phyloP scores from a whole-genome alignment of 1,140 invertebrate species.

The Cyclina sinensis region DNA sequence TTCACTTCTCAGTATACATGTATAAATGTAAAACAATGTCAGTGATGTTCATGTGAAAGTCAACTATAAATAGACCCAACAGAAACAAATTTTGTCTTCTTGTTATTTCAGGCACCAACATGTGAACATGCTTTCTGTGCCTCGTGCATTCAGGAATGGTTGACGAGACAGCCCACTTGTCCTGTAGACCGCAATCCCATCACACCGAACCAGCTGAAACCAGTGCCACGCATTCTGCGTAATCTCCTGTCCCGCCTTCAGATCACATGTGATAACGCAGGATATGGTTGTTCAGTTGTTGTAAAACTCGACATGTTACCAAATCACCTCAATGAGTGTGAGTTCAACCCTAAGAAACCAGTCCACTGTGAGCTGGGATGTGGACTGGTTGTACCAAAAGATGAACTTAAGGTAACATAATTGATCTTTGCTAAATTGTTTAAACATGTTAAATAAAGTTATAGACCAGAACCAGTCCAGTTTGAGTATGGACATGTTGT shows the following conservation, averaged over 20 bases:
- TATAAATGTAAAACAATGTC: no score
- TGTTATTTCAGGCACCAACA: conserved; percentile 94
- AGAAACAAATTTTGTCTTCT: conserved; percentile 45
- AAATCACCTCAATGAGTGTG: conserved; percentile 95
- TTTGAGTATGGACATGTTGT: not conserved
- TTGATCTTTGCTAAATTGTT: no score
- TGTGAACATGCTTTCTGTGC: conserved; percentile 99
- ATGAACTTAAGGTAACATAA: conserved; percentile 94
- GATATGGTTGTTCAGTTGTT: conserved; percentile 93
- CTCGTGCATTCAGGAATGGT: conserved; percentile 97
- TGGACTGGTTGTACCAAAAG: conserved; percentile 97
- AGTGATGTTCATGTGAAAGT: no score
- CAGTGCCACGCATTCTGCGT: conserved; percentile 96
- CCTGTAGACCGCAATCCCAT: conserved; percentile 96
- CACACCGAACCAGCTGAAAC: conserved; percentile 94
- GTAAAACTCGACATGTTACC: conserved; percentile 95
- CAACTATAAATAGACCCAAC: no score
- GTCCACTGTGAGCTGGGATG: conserved; percentile 97
- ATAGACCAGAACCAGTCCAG: conserved; percentile 24
- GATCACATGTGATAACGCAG: conserved; percentile 96
- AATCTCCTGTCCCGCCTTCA: conserved; percentile 95
- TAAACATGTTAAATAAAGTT: conserved; percentile 97
- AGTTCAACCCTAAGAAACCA: conserved; percentile 97
- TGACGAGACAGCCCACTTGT: conserved; percentile 96
- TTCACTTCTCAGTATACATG: no score